Evolutionary conservation across 2,888 invertebrate genomes (phyloP).

Genomic region (Escarpia spicata): DNA sequence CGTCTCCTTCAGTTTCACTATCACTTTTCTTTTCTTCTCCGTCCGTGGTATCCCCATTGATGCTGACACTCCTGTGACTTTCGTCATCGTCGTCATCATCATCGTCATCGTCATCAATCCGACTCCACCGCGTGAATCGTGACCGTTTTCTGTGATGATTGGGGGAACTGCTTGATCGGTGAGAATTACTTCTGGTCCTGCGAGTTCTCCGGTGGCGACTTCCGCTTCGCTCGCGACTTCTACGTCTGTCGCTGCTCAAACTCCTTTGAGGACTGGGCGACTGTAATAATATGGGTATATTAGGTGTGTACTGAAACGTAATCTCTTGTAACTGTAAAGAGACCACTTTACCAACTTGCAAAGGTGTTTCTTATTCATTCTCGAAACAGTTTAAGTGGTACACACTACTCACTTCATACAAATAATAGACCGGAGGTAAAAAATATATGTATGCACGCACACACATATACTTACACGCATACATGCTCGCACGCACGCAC

Average conservation of each 20-base stretch:
- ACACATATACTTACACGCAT: too few relatives aligned
- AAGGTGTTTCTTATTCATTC: too few relatives aligned
- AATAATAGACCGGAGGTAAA: too few relatives aligned
- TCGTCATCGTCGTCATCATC: background rate
- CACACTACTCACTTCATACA: too few relatives aligned
- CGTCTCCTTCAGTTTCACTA: background rate
- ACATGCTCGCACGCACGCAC: too few relatives aligned
- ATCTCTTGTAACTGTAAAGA: background rate
- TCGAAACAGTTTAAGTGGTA: too few relatives aligned
- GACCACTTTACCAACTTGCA: too few relatives aligned
- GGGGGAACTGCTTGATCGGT: background rate
- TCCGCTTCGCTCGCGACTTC: background rate
- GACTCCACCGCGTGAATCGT: background rate
- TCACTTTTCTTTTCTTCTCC: background rate
- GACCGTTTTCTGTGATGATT: background rate
- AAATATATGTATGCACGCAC: too few relatives aligned
- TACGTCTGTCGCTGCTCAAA: background rate
- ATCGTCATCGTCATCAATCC: background rate
- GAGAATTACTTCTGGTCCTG: background rate
- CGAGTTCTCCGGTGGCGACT: background rate
- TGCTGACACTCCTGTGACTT: background rate
- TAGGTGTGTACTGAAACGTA: background rate
- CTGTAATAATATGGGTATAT: background rate
- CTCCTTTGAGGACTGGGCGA: background rate
- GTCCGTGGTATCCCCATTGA: background rate